phyloP scores from a whole-genome alignment of 2,797 vertebrate genomes.

The Hemitrygon akajei region DNA sequence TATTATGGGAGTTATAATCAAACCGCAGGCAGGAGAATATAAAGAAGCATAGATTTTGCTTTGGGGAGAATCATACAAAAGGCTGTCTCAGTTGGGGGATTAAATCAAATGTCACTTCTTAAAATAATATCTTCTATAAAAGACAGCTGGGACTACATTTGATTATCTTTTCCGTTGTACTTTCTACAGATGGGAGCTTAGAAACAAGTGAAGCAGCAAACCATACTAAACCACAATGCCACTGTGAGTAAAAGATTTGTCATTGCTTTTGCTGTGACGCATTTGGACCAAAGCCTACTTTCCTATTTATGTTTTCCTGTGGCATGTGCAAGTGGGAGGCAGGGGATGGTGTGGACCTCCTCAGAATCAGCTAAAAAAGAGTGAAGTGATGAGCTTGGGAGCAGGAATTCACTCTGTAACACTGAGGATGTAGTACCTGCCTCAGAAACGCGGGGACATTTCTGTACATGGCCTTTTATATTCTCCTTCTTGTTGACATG shows the following conservation, averaged over 20 bases:
- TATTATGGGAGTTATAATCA: background rate
- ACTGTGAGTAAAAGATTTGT: background rate
- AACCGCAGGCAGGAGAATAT: background rate
- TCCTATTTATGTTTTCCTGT: background rate
- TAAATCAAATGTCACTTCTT: background rate
- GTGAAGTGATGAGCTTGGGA: too few species aligned
- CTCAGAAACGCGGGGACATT: too few species aligned
- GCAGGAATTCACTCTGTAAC: too few species aligned
- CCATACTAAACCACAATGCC: background rate
- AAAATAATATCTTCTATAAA: background rate
- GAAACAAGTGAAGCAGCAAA: background rate
- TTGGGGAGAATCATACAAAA: slow-evolving; percentile 3
- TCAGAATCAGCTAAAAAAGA: too few species aligned
- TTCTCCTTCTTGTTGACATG: background rate
- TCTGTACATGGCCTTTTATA: background rate
- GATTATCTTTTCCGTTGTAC: slow-evolving; percentile 23
- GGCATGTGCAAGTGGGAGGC: too few species aligned
- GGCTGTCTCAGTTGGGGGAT: background rate
- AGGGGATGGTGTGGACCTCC: too few species aligned
- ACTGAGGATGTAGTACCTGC: too few species aligned
- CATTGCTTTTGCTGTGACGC: background rate
- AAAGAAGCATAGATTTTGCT: background rate
- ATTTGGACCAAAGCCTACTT: background rate
- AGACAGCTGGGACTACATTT: background rate
- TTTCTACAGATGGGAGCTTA: background rate